Percentiles rank a stretch among this genome's conserved stretches.
Evolutionary conservation across 2,797 vertebrate species (phyloP).

Genomic region (Mormyrus proboscirostris): DNA sequence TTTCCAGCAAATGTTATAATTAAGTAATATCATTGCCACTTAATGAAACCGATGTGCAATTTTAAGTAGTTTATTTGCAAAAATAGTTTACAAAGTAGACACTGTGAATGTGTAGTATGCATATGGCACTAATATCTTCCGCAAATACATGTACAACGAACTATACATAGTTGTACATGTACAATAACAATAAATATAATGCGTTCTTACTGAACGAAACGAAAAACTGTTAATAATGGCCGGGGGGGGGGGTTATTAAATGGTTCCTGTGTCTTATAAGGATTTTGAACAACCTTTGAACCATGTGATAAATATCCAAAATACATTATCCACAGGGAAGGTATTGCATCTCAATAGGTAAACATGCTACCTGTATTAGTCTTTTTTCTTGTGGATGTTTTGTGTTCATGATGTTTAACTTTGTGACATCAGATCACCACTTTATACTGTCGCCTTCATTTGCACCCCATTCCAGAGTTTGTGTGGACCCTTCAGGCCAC

Average conservation of each 20-base stretch:
- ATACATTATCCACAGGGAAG: not conserved
- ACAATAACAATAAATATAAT: not conserved
- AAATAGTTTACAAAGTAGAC: not conserved
- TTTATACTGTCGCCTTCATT: not conserved
- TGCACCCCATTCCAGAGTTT: slow-evolving; percentile 49
- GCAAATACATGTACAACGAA: not conserved
- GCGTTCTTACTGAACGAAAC: not conserved
- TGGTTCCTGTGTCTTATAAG: not conserved
- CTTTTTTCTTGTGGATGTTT: not conserved
- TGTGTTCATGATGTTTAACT: not conserved
- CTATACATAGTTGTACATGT: not conserved
- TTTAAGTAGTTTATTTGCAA: not conserved
- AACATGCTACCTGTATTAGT: not conserved
- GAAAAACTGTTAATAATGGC: not conserved
- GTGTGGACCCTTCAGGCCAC: slow-evolving; percentile 68
- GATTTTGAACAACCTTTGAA: not conserved
- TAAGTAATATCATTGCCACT: not conserved
- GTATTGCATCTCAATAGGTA: not conserved
- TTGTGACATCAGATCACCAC: not conserved
- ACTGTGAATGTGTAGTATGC: not conserved
- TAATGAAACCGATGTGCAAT: not conserved
- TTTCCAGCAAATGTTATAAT: not conserved
- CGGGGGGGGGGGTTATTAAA: not conserved
- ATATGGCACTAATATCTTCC: not conserved
- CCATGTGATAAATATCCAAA: not conserved